These are phyloP conservation scores for Anthopleura xanthogrammica DNA, from an alignment of 92 coral and sea anemone genomes.

Conservation along the genomic window DNA sequence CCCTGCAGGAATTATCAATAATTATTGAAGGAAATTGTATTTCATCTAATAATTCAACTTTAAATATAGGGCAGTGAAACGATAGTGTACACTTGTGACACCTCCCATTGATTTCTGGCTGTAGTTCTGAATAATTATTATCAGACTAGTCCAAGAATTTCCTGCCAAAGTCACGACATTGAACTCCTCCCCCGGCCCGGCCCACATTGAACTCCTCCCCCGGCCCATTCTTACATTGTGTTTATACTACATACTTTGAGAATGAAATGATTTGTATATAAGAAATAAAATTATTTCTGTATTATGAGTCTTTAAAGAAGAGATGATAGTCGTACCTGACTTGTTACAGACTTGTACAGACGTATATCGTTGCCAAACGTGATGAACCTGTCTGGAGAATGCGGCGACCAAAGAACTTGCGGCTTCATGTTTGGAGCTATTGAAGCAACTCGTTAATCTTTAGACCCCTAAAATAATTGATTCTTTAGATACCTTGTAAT, in stretches of 20 bases:
- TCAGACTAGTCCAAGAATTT: background rate
- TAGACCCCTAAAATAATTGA: background rate
- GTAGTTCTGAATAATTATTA: background rate
- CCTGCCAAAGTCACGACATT: background rate
- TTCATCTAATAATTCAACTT: background rate
- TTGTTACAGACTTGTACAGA: constrained; percentile 73
- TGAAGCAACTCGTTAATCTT: background rate
- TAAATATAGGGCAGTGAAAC: background rate
- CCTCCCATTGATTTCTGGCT: background rate
- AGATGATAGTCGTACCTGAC: constrained; percentile 59
- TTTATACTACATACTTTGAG: background rate
- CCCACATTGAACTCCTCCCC: background rate
- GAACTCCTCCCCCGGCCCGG: background rate
- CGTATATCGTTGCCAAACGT: constrained; percentile 83
- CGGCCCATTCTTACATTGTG: background rate
- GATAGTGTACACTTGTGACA: background rate
- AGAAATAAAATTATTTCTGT: background rate
- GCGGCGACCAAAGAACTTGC: constrained; percentile 96
- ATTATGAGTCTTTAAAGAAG: background rate
- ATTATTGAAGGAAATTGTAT: background rate
- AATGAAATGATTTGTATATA: background rate
- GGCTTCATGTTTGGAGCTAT: constrained; percentile 43
- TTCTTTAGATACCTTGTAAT: background rate
- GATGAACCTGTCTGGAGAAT: constrained; percentile 82
- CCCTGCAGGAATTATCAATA: background rate